phyloP scores from a whole-genome alignment of 1,140 invertebrate species.

The Aphis gossypii region DNA sequence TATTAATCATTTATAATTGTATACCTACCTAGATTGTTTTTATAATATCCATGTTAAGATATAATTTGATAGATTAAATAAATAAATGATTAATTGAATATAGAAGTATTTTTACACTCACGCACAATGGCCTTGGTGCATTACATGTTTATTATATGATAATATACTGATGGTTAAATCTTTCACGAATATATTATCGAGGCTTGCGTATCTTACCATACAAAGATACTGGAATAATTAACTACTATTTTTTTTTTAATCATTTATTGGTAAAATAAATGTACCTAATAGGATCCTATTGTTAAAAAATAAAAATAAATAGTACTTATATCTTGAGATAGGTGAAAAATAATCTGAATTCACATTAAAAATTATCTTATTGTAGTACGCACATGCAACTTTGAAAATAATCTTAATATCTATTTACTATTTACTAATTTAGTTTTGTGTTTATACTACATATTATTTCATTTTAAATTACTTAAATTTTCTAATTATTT shows the following conservation, averaged over 20 bases:
- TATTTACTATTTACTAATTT: background rate
- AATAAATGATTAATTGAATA: background rate
- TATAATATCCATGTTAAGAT: background rate
- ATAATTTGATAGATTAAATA: background rate
- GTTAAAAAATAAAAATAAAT: background rate
- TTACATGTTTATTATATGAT: background rate
- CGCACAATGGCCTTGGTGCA: background rate
- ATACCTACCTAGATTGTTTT: background rate
- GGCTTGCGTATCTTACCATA: background rate
- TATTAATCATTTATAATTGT: background rate
- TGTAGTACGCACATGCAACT: background rate
- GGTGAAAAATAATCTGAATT: background rate
- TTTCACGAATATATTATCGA: background rate
- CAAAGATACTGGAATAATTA: background rate
- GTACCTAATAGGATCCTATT: background rate
- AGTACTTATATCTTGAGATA: background rate
- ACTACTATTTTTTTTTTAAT: background rate
- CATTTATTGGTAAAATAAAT: background rate
- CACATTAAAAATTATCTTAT: background rate
- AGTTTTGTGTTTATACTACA: background rate
- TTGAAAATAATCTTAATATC: background rate
- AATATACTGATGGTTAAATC: background rate
- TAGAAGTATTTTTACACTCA: background rate
- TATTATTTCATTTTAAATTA: background rate
- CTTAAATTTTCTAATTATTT: background rate